Percentiles rank a stretch among this genome's conserved stretches.
phyloP scores from a whole-genome alignment of 2,888 invertebrate species.

The Lepetodrilus schrolli region DNA sequence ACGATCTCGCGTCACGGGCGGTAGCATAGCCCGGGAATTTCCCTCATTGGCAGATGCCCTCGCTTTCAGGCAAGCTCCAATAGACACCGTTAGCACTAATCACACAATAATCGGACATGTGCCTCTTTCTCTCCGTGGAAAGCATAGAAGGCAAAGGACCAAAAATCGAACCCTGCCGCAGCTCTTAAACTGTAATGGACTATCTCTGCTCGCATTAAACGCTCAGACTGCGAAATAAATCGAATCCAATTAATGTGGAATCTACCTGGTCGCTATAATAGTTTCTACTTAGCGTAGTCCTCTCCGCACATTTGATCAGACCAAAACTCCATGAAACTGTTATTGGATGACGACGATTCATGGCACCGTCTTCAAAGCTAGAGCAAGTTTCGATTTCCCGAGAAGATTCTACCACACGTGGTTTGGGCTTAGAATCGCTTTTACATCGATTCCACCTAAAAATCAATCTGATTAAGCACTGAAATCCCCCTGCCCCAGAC shows the following conservation, averaged over 20 bases:
- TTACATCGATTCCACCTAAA: constrained; percentile 19
- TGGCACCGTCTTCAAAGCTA: background rate
- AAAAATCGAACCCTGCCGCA: constrained; percentile 26
- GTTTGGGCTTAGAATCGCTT: constrained; percentile 13
- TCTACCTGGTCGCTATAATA: constrained; percentile 21
- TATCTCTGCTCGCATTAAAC: constrained; percentile 26
- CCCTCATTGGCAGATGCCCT: background rate
- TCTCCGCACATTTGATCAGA: constrained; percentile 4
- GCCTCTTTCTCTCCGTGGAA: constrained; percentile 14
- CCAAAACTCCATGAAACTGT: background rate
- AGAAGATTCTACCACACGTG: background rate
- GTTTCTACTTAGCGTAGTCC: background rate
- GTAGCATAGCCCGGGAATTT: constrained; percentile 16
- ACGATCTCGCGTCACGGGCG: background rate
- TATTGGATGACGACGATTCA: background rate
- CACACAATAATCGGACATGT: constrained; percentile 16
- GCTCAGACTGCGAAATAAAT: constrained; percentile 15
- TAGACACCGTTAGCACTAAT: constrained; percentile 9
- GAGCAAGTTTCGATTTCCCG: background rate
- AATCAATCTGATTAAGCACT: constrained; percentile 26
- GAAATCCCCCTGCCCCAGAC: constrained; percentile 3
- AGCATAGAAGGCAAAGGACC: background rate
- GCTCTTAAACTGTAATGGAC: constrained; percentile 22
- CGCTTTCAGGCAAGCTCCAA: background rate
- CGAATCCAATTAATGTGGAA: constrained; percentile 11